Evolutionary conservation across 2,113 vertebrate species (phyloP).

Genomic region (Periophthalmus modestus): DNA sequence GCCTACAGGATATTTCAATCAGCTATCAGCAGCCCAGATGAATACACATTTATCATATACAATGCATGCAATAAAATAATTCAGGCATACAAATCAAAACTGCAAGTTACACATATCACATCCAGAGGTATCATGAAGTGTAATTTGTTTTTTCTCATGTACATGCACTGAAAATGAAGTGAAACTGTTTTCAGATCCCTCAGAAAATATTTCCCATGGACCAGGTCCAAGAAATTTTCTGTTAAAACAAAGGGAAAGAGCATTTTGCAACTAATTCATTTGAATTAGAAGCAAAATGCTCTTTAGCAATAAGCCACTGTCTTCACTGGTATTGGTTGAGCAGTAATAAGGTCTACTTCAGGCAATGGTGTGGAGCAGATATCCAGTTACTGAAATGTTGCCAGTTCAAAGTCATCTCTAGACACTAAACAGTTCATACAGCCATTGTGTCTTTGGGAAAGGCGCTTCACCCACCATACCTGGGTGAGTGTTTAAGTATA

Average conservation of each 20-base stretch:
- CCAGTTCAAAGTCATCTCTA: too few relatives aligned
- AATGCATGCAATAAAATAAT: slow-evolving; percentile 13
- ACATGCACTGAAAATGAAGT: not conserved
- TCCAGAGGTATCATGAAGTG: slow-evolving; percentile 46
- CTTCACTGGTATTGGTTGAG: not conserved
- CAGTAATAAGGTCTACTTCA: not conserved
- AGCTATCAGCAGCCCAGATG: slow-evolving; percentile 35
- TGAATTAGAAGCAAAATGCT: too few relatives aligned
- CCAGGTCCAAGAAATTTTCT: not conserved
- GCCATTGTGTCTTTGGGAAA: not conserved
- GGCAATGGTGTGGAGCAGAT: not conserved
- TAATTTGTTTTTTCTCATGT: not conserved
- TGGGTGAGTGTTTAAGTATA: too few relatives aligned
- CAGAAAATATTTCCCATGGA: not conserved
- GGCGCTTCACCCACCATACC: not conserved
- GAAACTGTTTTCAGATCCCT: not conserved
- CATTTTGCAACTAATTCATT: too few relatives aligned
- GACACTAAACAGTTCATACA: not conserved
- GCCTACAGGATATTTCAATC: slow-evolving; percentile 47
- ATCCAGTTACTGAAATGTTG: too few relatives aligned
- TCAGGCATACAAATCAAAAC: slow-evolving; percentile 3
- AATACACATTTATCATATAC: slow-evolving; percentile 14
- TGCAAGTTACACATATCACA: slow-evolving; percentile 6
- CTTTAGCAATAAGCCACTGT: not conserved
- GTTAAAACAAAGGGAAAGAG: not conserved